These are phyloP conservation scores for Cololabis saira DNA, from an alignment of 2,113 vertebrate genomes.

Conservation along the genomic window DNA sequence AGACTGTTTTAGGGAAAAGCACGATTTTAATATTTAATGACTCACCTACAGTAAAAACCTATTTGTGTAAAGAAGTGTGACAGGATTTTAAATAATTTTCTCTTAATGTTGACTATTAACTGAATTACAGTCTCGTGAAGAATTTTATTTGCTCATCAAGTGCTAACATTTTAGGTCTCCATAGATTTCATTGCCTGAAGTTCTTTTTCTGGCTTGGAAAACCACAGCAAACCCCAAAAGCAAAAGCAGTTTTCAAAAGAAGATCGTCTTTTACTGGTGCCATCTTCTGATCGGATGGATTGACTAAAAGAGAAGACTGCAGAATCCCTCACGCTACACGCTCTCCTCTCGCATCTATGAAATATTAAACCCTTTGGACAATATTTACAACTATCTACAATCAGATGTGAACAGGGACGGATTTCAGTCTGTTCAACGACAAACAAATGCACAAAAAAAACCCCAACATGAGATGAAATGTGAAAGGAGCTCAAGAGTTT, in stretches of 20 bases:
- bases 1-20: background rate
- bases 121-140: background rate
- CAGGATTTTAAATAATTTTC: no score
- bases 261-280: background rate
- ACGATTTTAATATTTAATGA: no score
- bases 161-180: slow-evolving; percentile 22
- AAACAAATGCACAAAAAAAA: slow-evolving; percentile 9
- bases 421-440: slow-evolving; percentile 34
- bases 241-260: background rate
- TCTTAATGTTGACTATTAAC: no score
- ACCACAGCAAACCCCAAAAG: background rate
- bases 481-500: slow-evolving; percentile 14
- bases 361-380: slow-evolving; percentile 52
- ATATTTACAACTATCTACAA: slow-evolving; percentile 77
- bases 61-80: no score
- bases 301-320: slow-evolving; percentile 24
- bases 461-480: background rate
- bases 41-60: no score
- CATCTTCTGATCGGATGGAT: slow-evolving; percentile 17
- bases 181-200: slow-evolving; percentile 1
- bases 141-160: background rate
- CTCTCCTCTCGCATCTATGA: slow-evolving; percentile 35
- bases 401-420: slow-evolving; percentile 35
- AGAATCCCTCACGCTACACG: slow-evolving; percentile 20
- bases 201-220: slow-evolving; percentile 6